Evolutionary conservation across 2,888 invertebrate genomes (phyloP), one percentile per base, ranked within the genome.

Genomic region (Cosmorhoe ocellata): DNA sequence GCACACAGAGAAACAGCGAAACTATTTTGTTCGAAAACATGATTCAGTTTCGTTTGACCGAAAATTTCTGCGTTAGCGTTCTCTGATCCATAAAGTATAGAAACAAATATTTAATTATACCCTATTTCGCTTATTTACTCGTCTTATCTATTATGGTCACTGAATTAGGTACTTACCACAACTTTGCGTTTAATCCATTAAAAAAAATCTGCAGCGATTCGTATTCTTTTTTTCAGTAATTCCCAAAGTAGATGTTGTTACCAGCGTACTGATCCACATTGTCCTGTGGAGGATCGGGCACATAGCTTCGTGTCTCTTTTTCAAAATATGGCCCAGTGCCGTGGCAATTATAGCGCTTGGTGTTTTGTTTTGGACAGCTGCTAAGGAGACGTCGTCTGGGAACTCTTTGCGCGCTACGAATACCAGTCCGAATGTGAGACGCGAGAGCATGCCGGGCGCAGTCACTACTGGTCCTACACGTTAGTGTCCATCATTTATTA

Each of bases 281-380:
- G 61, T 81, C 45, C 57, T 74, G 53, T 83, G 81, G 82, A 72
- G 76, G 56, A 51, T 76, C 47, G 69, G 67, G 44, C 69, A 71
- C 59, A 55, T 78, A 55, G 63, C 64, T 10, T 59, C 70, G 30
- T 66, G 58, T 49, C 39, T 77, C 50, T 71, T 63, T 52, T 59
- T 62, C 49, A 54, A 55, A 43, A 69, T 66, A 56, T 75, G 74
- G 67, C 65, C 62, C 61, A 59, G 67, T 59, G 53, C 72, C 66
- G 64, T 74, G 63, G 66, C 76, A 70, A 64, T 81, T 74, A 78
- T 78, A 69, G 78, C 74, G 74, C 74, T 81, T 71, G 77, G 69
- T 76, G 62, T 79, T 84, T 80, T 84, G 66, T 83, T 81, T 81
- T 83, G 83, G 80, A 81, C 79, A 84, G 84, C 82, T 58, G 63